These are phyloP conservation scores for Glareola pratincola DNA, from an alignment of 2,113 vertebrate species.

Conservation along the genomic window DNA sequence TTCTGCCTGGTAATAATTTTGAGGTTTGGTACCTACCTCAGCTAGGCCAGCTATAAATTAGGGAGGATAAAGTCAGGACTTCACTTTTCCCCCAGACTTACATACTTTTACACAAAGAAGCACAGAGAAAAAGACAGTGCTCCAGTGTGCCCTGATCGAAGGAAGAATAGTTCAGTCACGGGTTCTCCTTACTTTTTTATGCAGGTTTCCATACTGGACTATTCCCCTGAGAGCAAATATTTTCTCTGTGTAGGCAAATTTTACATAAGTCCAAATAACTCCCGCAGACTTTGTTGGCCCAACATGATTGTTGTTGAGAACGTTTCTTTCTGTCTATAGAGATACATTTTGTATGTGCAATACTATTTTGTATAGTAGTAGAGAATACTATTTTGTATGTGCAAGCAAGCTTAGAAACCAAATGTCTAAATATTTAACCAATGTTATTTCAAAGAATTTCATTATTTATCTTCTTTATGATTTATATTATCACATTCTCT, in stretches of 20 bases:
- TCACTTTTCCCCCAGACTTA: background rate
- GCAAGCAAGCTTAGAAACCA: slow-evolving; percentile 76
- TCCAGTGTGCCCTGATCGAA: background rate
- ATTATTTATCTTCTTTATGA: slow-evolving; percentile 86
- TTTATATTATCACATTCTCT: slow-evolving; percentile 82
- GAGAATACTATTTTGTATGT: slow-evolving; percentile 72
- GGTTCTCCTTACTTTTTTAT: background rate
- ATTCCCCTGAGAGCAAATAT: background rate
- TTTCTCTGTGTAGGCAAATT: background rate
- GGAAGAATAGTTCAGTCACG: background rate
- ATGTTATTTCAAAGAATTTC: slow-evolving; percentile 83
- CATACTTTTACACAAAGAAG: background rate
- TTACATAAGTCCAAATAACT: slow-evolving; percentile 39
- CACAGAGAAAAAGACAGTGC: background rate
- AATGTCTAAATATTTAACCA: slow-evolving; percentile 87
- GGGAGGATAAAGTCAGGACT: background rate
- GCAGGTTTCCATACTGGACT: background rate
- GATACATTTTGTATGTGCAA: slow-evolving; percentile 69
- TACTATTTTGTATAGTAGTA: slow-evolving; percentile 69
- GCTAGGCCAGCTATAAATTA: slow-evolving; percentile 9
- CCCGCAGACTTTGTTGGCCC: slow-evolving; percentile 43
- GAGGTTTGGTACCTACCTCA: slow-evolving; percentile 37
- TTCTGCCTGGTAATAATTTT: slow-evolving; percentile 26
- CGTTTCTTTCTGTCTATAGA: slow-evolving; percentile 66
- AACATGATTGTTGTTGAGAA: slow-evolving; percentile 50